Base-by-base conservation (phyloP, 1,140 invertebrate genomes). In the Drosophila ananassae region DNA sequence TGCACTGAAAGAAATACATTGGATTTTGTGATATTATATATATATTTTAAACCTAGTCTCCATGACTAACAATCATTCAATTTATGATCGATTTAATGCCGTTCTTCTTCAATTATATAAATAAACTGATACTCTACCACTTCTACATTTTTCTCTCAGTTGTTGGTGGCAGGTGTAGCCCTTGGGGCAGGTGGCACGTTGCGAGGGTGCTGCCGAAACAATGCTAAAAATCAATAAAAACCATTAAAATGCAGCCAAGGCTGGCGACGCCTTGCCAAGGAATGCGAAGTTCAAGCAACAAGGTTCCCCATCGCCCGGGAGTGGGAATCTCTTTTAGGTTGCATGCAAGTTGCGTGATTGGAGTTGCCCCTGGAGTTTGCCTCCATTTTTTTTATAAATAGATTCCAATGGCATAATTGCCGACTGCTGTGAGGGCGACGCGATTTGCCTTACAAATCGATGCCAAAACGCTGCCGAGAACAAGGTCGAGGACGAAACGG, bases 281-380 rank as follows among this genome's bases (percentile, higher is more conserved):
- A 89, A 89, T 89, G 83, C 77, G 75, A 89, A 89, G 83, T 89
- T 89, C 83, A 89, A 83, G 83, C 72, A 67, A 60, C 84, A 89
- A 89, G 83, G 83, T 54, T 64, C 3, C 41, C n/a, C 2, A 17
- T 7, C 21, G 44, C 6, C 13, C 5, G 39, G 72, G 54, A 22
- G 50, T 24, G 39, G 32, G 37, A 47, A 41, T 37, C 34, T 12
- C 34, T 3, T 37, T 37, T 4, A 12, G 34, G 34, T 32, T 46
- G 72, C 63, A 71, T 59, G 41, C 56, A 39, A 63, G 54, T 87
- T 87, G 82, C 82, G 81, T 85, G 81, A 75, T 67, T 69, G 55
- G 51, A 68, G 47, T 75, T 55, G 41, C 61, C 53, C 54, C 47
- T 81, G 78, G 44, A 62, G 63, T 68, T 74, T 24, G 52, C 54